These are phyloP conservation scores for Campaea margaritaria DNA, from an alignment of 2,888 invertebrate species.

Conservation along the genomic window DNA sequence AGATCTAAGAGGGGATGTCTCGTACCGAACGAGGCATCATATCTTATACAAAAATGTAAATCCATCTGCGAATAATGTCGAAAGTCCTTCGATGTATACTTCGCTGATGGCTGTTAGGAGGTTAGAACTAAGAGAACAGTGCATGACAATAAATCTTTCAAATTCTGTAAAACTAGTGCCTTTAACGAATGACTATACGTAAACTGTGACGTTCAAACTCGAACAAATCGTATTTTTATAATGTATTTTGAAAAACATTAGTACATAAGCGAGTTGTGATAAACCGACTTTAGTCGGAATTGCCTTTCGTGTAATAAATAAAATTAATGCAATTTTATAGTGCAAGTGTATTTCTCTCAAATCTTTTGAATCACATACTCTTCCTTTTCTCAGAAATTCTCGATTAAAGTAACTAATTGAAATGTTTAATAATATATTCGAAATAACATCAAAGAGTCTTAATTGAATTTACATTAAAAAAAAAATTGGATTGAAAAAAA, in stretches of 20 bases:
- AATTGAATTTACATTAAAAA: not conserved
- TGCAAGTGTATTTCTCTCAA: conserved; percentile 30
- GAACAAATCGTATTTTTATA: conserved; percentile 68
- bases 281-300: conserved; percentile 58
- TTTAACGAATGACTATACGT: conserved; percentile 55
- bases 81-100: too few relatives aligned
- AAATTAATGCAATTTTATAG: conserved; percentile 60
- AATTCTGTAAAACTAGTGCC: conserved; percentile 50
- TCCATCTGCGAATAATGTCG: too few relatives aligned
- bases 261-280: conserved; percentile 68
- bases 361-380: conserved; percentile 25
- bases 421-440: too few relatives aligned
- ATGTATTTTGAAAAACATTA: conserved; percentile 54
- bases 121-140: conserved; percentile 29
- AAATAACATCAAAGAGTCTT: too few relatives aligned
- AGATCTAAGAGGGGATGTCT: conserved; percentile 28
- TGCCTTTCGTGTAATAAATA: conserved; percentile 55
- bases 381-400: not conserved
- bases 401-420: not conserved
- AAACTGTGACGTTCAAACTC: conserved; percentile 46
- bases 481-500: conserved; percentile 2
- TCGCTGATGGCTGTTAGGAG: too few relatives aligned
- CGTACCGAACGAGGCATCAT: too few relatives aligned
- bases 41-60: too few relatives aligned
- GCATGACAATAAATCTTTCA: conserved; percentile 75